These are phyloP conservation scores for Ceratotherium simum DNA, from an alignment of 2,113 vertebrate genomes.

Conservation along the genomic window DNA sequence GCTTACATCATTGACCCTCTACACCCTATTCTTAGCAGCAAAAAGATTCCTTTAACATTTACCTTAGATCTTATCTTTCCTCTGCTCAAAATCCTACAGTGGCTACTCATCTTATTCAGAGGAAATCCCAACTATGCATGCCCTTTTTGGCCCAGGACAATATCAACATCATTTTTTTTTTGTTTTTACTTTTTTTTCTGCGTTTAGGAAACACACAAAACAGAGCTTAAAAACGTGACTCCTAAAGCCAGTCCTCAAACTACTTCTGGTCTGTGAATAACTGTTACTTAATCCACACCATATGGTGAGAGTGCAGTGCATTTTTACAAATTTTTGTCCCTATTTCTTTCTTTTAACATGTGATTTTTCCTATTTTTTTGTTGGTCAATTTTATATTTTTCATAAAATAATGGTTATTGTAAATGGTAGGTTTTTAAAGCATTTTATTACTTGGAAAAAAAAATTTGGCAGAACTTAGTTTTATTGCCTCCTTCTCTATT, in stretches of 20 bases:
- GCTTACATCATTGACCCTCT: background rate
- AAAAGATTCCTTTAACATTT: background rate
- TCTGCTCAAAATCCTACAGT: background rate
- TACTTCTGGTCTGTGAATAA: background rate
- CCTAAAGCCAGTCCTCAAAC: background rate
- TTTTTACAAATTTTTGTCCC: background rate
- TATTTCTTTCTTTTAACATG: background rate
- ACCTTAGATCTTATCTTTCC: background rate
- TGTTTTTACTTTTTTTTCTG: background rate
- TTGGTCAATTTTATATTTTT: slow-evolving; percentile 5
- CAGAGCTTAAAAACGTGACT: background rate
- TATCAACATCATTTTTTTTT: background rate
- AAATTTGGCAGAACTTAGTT: background rate
- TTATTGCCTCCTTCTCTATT: background rate
- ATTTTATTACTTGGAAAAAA: slow-evolving; percentile 36
- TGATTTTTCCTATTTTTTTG: background rate
- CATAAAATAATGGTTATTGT: background rate
- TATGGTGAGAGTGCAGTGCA: background rate
- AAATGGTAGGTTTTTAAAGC: background rate
- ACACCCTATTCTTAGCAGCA: background rate
- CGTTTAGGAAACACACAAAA: background rate
- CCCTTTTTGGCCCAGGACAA: background rate
- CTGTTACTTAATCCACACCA: background rate
- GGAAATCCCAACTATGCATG: background rate
- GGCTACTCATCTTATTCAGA: background rate